Base-by-base conservation (phyloP, 2,888 invertebrate genomes). In the Pelosia muscerda region DNA sequence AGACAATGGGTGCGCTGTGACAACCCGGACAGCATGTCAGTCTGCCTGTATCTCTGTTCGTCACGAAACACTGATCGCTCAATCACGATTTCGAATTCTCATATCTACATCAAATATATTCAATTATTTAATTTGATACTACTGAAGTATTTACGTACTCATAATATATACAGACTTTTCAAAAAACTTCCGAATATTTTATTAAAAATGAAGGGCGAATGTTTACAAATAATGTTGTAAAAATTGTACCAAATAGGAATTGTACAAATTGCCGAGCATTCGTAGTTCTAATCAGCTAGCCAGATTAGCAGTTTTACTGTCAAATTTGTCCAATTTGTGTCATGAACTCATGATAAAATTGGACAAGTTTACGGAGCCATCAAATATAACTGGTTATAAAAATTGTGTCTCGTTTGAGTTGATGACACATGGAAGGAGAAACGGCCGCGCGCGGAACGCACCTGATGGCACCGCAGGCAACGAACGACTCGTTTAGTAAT, bases 41-140 rank as follows among this genome's bases (percentile, higher is more conserved):
- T 82, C 84, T 78, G 84, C 79, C 82, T 82, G 84, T 83, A 83
- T 74, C 75, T 77, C 82, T 82, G 84, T 80, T 83, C 81, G 85
- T 86, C 87, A 85, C 86, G 84, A 82, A 73, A 75, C 63, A 71
- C 81, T 88, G 88, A 91, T 91, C 87, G 83, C 85, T 88, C 82
- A 84, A 90, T 90, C 89, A 91, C 88, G 89, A 90, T 74, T 79
- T 79, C 42, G 67, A 72, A 76, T 79, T 77, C 70, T 77, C 62
- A 34, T 57, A 57, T 65, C 58, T 55, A 63, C 62, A 58, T 73
- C 67, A 66, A 63, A 67, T 78, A 69, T 55, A 53, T 79, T 63
- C 72, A 66, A 81, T 69, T 73, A 77, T 72, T 62, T 71, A 67
- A 72, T 72, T 62, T 71, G 68, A 72, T 72, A n/a, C 26, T 26